A percentile compares a stretch with the other conserved stretches of the same genome.
These are phyloP conservation scores for Lycaena phlaeas DNA, from an alignment of 2,888 invertebrate species.

Conservation along the genomic window DNA sequence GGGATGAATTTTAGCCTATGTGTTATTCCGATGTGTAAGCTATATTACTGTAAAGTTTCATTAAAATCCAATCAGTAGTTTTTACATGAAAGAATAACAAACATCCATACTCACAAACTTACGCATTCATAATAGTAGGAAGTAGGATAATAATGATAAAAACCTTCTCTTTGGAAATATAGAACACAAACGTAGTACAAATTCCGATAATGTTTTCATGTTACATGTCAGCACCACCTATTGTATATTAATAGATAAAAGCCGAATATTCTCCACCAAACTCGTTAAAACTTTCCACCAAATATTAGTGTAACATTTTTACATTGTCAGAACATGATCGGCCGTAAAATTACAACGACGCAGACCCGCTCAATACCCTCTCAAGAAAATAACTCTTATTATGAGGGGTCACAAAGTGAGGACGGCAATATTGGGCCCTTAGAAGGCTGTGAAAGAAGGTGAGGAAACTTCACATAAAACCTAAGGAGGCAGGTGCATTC, in stretches of 20 bases:
- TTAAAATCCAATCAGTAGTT: too few species aligned
- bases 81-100: too few species aligned
- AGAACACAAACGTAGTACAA: too few species aligned
- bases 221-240: too few species aligned
- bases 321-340: conserved; percentile 25
- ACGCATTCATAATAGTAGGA: too few species aligned
- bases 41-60: too few species aligned
- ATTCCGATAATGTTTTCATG: too few species aligned
- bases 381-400: conserved; percentile 67
- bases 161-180: too few species aligned
- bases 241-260: background rate
- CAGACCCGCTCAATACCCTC: conserved; percentile 59
- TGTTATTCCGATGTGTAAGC: too few species aligned
- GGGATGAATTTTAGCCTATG: too few species aligned
- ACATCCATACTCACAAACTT: too few species aligned
- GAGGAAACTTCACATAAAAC: conserved; percentile 70
- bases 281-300: background rate
- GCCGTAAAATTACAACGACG: conserved; percentile 56
- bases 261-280: background rate
- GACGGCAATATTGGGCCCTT: conserved; percentile 66
- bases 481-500: conserved; percentile 71
- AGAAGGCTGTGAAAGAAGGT: conserved; percentile 59
- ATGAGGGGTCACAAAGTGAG: conserved; percentile 71
- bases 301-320: conserved; percentile 12
- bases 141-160: too few species aligned